These are phyloP conservation scores for Mus musculus DNA, from an alignment of 2,113 vertebrate species.

Conservation along the genomic window DNA sequence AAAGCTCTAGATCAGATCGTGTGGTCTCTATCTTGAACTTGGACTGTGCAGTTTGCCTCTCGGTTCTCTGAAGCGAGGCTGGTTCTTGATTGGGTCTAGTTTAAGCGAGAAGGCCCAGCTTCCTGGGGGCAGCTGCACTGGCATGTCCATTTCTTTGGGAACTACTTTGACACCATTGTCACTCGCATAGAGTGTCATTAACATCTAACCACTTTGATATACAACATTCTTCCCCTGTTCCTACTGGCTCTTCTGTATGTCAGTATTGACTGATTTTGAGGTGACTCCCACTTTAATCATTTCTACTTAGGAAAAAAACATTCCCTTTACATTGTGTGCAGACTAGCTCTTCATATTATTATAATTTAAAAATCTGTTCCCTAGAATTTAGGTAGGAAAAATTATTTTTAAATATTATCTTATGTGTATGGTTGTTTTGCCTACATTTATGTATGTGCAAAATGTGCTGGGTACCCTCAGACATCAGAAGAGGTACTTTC, in stretches of 20 bases:
- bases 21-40: background rate
- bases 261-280: background rate
- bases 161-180: background rate
- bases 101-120: background rate
- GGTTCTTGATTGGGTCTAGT: background rate
- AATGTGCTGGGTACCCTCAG: background rate
- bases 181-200: too few relatives aligned
- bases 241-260: background rate
- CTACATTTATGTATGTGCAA: background rate
- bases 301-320: background rate
- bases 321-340: fast-evolving
- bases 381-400: background rate
- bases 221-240: background rate
- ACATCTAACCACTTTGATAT: background rate
- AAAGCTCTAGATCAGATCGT: background rate
- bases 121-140: too few relatives aligned
- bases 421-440: background rate
- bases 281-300: too few relatives aligned
- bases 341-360: background rate
- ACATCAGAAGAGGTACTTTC: background rate
- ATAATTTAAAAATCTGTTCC: background rate
- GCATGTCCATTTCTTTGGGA: fast-evolving
- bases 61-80: background rate
- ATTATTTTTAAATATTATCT: background rate
- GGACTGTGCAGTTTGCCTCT: background rate